Base-by-base conservation (phyloP, 2,797 vertebrate species). In the Columba guinea region DNA sequence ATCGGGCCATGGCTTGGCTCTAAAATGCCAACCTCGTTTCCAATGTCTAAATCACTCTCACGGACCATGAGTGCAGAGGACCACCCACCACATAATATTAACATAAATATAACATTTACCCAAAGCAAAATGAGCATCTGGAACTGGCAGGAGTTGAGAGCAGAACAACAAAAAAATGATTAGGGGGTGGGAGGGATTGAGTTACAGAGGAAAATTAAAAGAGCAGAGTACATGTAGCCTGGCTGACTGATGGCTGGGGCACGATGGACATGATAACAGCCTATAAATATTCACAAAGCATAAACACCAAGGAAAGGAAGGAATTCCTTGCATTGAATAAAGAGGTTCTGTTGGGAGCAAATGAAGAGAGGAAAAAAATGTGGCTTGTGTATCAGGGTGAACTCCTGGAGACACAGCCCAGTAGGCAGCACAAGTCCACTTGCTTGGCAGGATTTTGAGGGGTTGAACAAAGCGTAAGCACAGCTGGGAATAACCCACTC, bases 241-340 rank as follows among this genome's bases (percentile, higher is more conserved):
- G 97, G 96, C 94, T 89, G 97, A 95, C 90, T 83, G 93, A 97
- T 49, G 80, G 83, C 93, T 84, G 87, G 93, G 95, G 91, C 68
- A 96, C 96, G 96, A 95, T 92, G 96, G 96, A 96, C 96, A 91
- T 96, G 96, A 97, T 96, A 98, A 96, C 97, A 97, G 96, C 96
- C 96, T 95, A 97, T 97, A 98, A 98, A 97, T 97, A 96, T 97
- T 98, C 97, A 97, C 94, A 97, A 95, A 92, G 90, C 96, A 95
- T 90, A 96, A 97, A 96, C 96, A 97, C 97, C 97, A 96, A 94
- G 95, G 94, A 97, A 96, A 63, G 87, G 92, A 69, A 84, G 87
- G 94, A 95, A 94, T 94, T 95, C 69, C 84, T 92, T 52, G 80
- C 92, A 76, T 59, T 82, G 83, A 95, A 95, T 96, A 94, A 90